Evolutionary conservation across 2,113 vertebrate species (phyloP), one percentile per base, ranked within the genome.

Genomic region (Psephotus haematonotus): DNA sequence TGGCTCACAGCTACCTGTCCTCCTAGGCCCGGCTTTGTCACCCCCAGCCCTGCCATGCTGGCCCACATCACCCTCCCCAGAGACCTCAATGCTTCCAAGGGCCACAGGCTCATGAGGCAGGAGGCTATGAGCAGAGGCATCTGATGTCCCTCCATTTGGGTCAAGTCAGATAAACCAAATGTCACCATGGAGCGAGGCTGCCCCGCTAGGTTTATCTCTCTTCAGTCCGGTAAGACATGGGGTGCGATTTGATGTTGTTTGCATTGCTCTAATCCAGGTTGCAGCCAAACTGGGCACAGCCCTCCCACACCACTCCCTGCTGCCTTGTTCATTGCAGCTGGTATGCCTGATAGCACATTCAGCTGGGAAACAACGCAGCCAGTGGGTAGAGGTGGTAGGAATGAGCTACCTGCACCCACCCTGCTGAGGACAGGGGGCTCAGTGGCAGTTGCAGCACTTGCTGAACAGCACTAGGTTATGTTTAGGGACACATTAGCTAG

Each of bases 191-290:
- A 84, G 47, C 2, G 0, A 60, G 14, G 52, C n/a, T 33, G 46
- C 72, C 46, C 37, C 1, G 0, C 37, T 8, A 16, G 3, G 6
- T 3, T 55, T 52, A 20, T 13, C 76, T 31, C 33, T 37, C 50
- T n/a, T 31, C 37, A 7, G 53, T 17, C 37, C 18, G 13, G 17
- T 25, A 60, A 78, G 18, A 20, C 0, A 0, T 5, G 3, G 55
- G 18, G 7, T 13, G 35, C 0, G 2, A 20, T 59, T 76, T 41
- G 7, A 6, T 7, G 8, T 28, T 49, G 35, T 33, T 91, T 11
- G 6, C 11, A 7, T 43, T 27, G 25, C 18, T 82, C 39, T 60
- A 39, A 68, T 12, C 11, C n/a, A 37, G 50, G 41, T 71, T 67
- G 59, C 75, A 65, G 75, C 33, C 67, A 57, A 65, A 71, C 0